Conservation (phyloP, 2,888 invertebrate genomes). For the Tolmerus cingulatus region DNA sequence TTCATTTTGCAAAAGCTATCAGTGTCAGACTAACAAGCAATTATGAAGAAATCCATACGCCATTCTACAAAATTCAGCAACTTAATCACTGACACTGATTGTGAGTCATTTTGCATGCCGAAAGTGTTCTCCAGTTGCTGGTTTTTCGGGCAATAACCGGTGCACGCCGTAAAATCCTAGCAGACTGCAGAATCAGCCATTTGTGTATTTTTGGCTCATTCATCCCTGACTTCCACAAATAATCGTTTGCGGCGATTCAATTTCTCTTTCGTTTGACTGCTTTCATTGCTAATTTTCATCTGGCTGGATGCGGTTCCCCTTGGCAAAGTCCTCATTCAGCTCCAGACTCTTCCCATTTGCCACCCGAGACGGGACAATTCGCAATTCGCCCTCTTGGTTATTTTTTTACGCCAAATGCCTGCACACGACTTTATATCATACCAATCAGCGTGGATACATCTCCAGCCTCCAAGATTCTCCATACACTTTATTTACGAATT, state of each 20-base stretch:
- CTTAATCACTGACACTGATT: neutral
- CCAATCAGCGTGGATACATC: neutral
- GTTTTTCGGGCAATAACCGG: conserved; percentile 8
- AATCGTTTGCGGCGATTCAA: conserved; percentile 4
- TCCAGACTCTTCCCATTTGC: neutral
- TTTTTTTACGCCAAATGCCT: neutral
- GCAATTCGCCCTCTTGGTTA: neutral
- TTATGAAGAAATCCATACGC: neutral
- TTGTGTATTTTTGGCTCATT: conserved; percentile 30
- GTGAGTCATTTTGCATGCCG: neutral
- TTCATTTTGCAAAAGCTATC: neutral
- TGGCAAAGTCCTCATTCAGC: conserved; percentile 20
- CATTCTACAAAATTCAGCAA: neutral
- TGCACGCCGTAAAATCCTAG: neutral
- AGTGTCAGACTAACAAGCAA: neutral
- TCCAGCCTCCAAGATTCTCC: neutral
- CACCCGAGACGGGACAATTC: neutral
- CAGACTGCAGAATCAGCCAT: conserved; percentile 1
- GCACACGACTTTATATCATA: neutral
- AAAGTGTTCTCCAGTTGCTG: neutral
- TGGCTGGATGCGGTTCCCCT: neutral
- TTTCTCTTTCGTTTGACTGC: conserved; percentile 29
- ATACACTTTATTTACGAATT: neutral
- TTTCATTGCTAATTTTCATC: conserved; percentile 9
- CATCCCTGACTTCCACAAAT: conserved; percentile 34